These are phyloP conservation scores for Ophion slaviceki DNA, from an alignment of 2,888 invertebrate species.

Conservation along the genomic window DNA sequence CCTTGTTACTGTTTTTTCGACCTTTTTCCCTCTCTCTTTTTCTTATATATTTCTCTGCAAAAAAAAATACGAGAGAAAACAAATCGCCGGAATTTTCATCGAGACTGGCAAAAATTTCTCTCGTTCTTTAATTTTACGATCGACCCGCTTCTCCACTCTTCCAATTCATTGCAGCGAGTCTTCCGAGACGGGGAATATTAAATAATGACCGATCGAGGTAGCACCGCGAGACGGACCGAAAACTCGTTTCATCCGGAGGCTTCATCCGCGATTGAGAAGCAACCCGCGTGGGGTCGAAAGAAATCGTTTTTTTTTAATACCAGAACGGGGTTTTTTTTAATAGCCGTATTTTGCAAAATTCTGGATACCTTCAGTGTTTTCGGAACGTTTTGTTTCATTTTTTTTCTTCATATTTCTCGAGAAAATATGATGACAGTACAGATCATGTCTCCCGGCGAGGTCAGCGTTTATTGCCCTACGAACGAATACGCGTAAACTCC, in stretches of 20 bases:
- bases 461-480: constrained; percentile 28
- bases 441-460: not conserved
- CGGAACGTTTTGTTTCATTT: not conserved
- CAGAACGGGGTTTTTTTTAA: not conserved
- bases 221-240: not conserved
- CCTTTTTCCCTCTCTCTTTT: not conserved
- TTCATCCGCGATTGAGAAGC: not conserved
- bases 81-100: constrained; percentile 53
- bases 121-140: constrained; percentile 62
- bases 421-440: not conserved
- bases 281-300: not conserved
- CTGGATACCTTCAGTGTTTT: too few species aligned
- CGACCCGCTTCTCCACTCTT: constrained; percentile 65
- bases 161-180: constrained; percentile 56
- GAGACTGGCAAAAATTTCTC: constrained; percentile 56
- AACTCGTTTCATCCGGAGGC: not conserved
- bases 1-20: not conserved
- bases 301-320: not conserved
- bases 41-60: not conserved
- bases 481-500: too few species aligned
- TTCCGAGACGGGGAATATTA: constrained; percentile 48
- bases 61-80: not conserved
- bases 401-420: not conserved
- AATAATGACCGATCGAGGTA: constrained; percentile 27
- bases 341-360: too few species aligned